Percentiles rank a stretch among this genome's conserved stretches.
Conservation (phyloP, 2,888 invertebrate genomes). For the Phyllotreta cruciferae region DNA sequence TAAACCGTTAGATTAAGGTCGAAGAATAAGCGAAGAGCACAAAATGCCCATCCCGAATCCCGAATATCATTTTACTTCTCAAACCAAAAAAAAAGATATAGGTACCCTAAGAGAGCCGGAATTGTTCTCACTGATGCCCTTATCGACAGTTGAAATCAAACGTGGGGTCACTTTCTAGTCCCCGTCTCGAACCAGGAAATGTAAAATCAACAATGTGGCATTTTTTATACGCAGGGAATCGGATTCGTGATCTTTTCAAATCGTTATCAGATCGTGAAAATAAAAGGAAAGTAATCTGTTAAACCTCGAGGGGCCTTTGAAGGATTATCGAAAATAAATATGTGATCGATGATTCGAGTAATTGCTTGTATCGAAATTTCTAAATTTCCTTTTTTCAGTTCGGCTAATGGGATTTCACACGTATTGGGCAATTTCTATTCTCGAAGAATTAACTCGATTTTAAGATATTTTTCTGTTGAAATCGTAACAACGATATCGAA, state of each 20-base stretch:
- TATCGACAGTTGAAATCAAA: constrained; percentile 45
- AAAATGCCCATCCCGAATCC: constrained; percentile 16
- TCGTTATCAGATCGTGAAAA: constrained; percentile 56
- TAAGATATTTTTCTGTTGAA: constrained; percentile 20
- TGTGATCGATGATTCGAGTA: constrained; percentile 46
- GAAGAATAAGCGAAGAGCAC: constrained; percentile 10
- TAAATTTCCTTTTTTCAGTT: constrained; percentile 42
- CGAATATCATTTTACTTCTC: constrained; percentile 33
- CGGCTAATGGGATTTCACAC: constrained; percentile 55
- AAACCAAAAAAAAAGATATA: constrained; percentile 36
- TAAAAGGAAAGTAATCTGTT: constrained; percentile 56
- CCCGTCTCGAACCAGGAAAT: constrained; percentile 47
- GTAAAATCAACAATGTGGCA: constrained; percentile 52
- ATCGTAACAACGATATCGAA: constrained; percentile 22
- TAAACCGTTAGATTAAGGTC: constrained; percentile 35
- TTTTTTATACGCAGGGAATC: constrained; percentile 46
- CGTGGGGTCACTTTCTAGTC: constrained; percentile 49
- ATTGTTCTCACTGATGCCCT: constrained; percentile 43
- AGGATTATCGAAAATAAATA: constrained; percentile 58
- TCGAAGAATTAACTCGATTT: constrained; percentile 33
- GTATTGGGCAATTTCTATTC: constrained; percentile 47
- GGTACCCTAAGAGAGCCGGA: constrained; percentile 32
- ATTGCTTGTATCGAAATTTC: constrained; percentile 47
- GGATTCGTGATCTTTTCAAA: constrained; percentile 49
- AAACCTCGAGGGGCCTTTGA: constrained; percentile 59